phyloP scores from a whole-genome alignment of 2,797 vertebrate genomes.

The Ataeniobius toweri region DNA sequence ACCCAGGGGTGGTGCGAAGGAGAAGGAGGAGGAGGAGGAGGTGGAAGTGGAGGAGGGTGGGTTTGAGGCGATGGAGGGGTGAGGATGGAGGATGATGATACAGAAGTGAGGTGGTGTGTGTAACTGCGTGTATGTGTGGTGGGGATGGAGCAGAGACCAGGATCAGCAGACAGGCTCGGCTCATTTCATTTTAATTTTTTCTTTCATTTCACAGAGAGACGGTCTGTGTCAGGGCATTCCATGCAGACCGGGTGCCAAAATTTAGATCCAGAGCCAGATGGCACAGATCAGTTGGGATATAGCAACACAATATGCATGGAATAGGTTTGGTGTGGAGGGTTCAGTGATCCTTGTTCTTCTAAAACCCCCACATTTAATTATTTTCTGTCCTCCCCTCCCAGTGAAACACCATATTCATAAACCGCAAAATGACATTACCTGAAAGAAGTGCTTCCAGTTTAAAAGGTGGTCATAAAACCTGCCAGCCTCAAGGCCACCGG shows the following conservation, averaged over 20 bases:
- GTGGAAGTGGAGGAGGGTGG: background rate
- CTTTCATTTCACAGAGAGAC: slow-evolving; percentile 66
- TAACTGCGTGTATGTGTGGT: background rate
- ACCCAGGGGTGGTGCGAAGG: slow-evolving; percentile 75
- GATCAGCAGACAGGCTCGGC: slow-evolving; percentile 72
- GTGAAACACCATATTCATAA: slow-evolving; percentile 35
- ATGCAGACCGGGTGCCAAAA: slow-evolving; percentile 63
- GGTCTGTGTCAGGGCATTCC: slow-evolving; percentile 62
- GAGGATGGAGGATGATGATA: slow-evolving; percentile 62
- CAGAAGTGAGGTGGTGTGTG: slow-evolving; percentile 37
- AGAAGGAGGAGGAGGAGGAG: slow-evolving; percentile 17
- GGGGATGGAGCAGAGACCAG: slow-evolving; percentile 68
- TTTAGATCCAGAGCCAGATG: slow-evolving; percentile 72
- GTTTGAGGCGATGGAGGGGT: slow-evolving; percentile 36
- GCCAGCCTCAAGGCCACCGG: slow-evolving; percentile 34
- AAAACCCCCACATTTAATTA: background rate
- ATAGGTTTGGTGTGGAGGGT: slow-evolving; percentile 43
- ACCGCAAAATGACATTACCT: slow-evolving; percentile 28
- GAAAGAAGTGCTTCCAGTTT: slow-evolving; percentile 26
- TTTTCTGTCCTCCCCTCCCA: background rate
- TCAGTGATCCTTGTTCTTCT: slow-evolving; percentile 46
- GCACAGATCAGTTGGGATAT: slow-evolving; percentile 70
- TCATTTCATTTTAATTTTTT: slow-evolving; percentile 79
- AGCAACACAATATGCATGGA: slow-evolving; percentile 58
- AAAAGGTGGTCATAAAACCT: slow-evolving; percentile 33